Evolutionary conservation across 2,797 vertebrate species (phyloP), one percentile per base, ranked within the genome.

Genomic region (Parauchenoglanis punctatus): DNA sequence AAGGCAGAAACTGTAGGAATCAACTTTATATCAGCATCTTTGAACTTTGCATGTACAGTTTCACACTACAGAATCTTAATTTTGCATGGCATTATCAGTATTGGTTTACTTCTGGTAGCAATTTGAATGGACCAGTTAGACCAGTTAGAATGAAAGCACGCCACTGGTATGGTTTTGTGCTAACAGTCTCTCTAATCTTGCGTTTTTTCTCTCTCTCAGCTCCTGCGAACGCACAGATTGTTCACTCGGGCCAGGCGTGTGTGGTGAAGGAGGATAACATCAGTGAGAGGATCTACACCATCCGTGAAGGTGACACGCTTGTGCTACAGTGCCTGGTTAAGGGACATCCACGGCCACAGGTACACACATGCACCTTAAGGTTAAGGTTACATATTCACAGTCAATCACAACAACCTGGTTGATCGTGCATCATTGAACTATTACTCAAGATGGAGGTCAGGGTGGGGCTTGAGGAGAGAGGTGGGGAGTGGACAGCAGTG

Each of bases 251-350:
- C 65, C 98, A 98, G 88, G 98, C 99, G 0, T 99, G 99, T 8
- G 98, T 99, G 92, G 98, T 99, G 91, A 99, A 99, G 91, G 98
- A 99, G 91, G 98, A 99, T 92, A 99, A 98, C 94, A 97, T 99
- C 95, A 99, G 97, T 0, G 99, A 99, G 91, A 96, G 98, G 0
- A 98, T 99, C 93, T 99, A 99, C 95, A 99, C 98, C 82, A 99
- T 99, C 94, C 97, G 97, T 68, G 99, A 99, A 91, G 97, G 97
- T 59, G 97, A 98, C 94, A 99, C 95, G 0, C 93, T 99, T 15
- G 95, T 97, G 82, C 96, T 99, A 87, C 98, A 98, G 93, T 99
- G 99, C 90, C 96, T 99, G 78, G 97, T 99, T 86, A 99, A 97
- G 52, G 99, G 99, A 90, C 99, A 99, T 90, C 99, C 99, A 40